Evolutionary conservation across 2,888 invertebrate species (phyloP).

Genomic region (Eulithis prunata): DNA sequence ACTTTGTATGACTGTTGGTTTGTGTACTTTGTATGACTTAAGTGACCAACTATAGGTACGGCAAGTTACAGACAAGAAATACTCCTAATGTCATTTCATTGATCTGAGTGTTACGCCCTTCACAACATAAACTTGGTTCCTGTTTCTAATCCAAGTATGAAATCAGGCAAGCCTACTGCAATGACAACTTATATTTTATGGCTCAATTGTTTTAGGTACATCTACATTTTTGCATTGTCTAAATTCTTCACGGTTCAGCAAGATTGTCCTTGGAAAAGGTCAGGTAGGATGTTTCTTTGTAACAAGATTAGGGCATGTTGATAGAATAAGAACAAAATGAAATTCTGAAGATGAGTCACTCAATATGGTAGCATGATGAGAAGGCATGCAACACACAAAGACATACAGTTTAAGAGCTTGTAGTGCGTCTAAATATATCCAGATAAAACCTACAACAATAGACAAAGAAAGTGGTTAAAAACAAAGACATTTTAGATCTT

Average conservation of each 20-base stretch:
- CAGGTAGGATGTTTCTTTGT: constrained; percentile 6
- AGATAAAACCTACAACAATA: constrained; percentile 10
- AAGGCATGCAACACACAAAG: constrained; percentile 4
- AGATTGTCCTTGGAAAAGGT: constrained; percentile 19
- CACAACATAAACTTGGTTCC: not conserved
- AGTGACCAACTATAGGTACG: too few species aligned
- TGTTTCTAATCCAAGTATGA: not conserved
- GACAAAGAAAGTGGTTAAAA: constrained; percentile 7
- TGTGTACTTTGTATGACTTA: too few species aligned
- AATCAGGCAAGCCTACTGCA: not conserved
- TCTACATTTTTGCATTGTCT: constrained; percentile 18
- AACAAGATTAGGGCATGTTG: not conserved
- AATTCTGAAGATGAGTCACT: constrained; percentile 17
- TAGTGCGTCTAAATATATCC: not conserved
- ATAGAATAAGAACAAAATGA: constrained; percentile 2
- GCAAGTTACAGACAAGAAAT: too few species aligned
- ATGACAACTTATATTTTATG: constrained; percentile 8
- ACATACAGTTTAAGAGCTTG: constrained; percentile 9
- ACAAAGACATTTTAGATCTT: not conserved
- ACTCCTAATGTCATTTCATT: too few species aligned
- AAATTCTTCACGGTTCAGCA: constrained; percentile 29
- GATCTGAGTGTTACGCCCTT: too few species aligned
- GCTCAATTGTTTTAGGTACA: constrained; percentile 5
- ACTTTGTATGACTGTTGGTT: too few species aligned
- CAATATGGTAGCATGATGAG: not conserved